These are phyloP conservation scores for Parnassius orleans DNA, from an alignment of 2,888 invertebrate genomes.

Conservation along the genomic window DNA sequence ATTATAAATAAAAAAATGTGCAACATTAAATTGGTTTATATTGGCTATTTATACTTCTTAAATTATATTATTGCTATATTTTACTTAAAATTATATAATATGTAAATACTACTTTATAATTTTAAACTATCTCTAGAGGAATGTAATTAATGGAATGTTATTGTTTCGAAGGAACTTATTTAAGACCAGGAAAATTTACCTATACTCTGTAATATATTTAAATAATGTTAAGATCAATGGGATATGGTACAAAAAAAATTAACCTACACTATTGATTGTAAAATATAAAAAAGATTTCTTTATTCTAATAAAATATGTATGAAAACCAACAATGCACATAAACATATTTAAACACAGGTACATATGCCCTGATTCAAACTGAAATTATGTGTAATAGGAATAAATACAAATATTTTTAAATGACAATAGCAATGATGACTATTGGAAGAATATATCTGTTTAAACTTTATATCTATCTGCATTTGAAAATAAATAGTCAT, in stretches of 20 bases:
- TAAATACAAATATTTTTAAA: too few relatives aligned
- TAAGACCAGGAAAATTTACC: too few relatives aligned
- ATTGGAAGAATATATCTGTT: not conserved
- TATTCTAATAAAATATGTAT: slow-evolving; percentile 23
- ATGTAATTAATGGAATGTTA: slow-evolving; percentile 23
- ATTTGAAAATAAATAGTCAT: slow-evolving; percentile 3
- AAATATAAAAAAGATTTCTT: slow-evolving; percentile 13
- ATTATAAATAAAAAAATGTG: too few relatives aligned
- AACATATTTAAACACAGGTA: slow-evolving; percentile 24
- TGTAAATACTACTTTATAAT: not conserved
- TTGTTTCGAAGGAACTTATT: slow-evolving; percentile 25
- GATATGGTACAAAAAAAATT: not conserved
- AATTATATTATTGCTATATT: too few relatives aligned
- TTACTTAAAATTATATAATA: too few relatives aligned
- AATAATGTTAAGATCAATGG: not conserved
- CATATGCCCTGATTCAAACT: slow-evolving; percentile 13
- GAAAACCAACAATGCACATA: slow-evolving; percentile 26
- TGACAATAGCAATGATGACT: not conserved
- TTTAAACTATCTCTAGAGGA: slow-evolving; percentile 6
- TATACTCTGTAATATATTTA: slow-evolving; percentile 1
- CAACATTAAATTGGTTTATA: too few relatives aligned
- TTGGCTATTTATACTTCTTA: too few relatives aligned
- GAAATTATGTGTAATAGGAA: slow-evolving; percentile 1
- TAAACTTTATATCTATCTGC: not conserved
- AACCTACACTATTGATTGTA: slow-evolving; percentile 1